These are phyloP conservation scores for Pionites leucogaster DNA, from an alignment of 2,113 vertebrate genomes.

Conservation along the genomic window DNA sequence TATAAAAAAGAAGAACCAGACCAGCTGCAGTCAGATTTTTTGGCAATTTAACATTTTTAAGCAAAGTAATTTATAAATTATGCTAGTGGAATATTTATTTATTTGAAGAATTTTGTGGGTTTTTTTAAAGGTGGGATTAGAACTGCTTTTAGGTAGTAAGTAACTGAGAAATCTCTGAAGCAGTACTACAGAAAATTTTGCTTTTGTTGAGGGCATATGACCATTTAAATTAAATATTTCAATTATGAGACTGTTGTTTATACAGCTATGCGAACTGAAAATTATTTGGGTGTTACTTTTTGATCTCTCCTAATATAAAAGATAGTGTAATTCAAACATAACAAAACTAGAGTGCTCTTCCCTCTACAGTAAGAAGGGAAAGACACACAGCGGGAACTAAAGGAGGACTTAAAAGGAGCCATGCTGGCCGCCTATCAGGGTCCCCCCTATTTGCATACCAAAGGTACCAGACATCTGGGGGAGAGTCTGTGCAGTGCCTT, in stretches of 20 bases:
- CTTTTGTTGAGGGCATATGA: background rate
- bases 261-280: background rate
- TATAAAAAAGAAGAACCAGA: conserved; percentile 22
- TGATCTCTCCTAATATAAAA: conserved; percentile 26
- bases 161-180: conserved; percentile 2
- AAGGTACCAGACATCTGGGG: conserved; percentile 61
- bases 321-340: conserved; percentile 42
- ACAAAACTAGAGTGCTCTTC: conserved; percentile 41
- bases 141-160: conserved; percentile 19
- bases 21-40: conserved; percentile 30
- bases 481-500: background rate
- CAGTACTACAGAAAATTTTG: background rate
- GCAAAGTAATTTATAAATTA: conserved; percentile 64
- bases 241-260: background rate
- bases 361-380: conserved; percentile 42
- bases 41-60: conserved; percentile 58
- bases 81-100: conserved; percentile 57
- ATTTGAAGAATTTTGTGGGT: conserved; percentile 15
- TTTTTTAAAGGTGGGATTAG: conserved; percentile 11
- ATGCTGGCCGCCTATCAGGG: conserved; percentile 11
- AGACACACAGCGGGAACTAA: conserved; percentile 45
- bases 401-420: conserved; percentile 48
- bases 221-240: background rate
- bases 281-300: background rate
- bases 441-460: conserved; percentile 57